Evolutionary conservation across 2,797 vertebrate species (phyloP).

Genomic region (Masticophis lateralis): DNA sequence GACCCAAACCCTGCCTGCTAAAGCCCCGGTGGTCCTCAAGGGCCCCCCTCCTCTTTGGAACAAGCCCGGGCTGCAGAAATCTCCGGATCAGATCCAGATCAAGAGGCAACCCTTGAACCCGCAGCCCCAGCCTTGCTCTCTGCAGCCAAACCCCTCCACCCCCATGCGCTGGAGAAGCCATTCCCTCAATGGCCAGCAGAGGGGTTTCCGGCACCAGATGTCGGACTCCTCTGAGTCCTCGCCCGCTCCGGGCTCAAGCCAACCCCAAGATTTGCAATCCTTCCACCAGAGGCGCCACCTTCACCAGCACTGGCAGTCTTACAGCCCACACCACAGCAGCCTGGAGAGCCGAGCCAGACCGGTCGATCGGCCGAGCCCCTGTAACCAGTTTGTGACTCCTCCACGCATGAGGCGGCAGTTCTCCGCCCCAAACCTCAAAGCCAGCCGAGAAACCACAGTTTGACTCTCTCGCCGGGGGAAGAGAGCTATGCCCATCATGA

Average conservation of each 20-base stretch:
- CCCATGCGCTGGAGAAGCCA: constrained; percentile 86
- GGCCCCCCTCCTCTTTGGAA: constrained; percentile 68
- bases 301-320: constrained; percentile 78
- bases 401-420: constrained; percentile 93
- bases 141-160: constrained; percentile 52
- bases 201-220: constrained; percentile 54
- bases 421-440: constrained; percentile 95
- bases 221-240: constrained; percentile 68
- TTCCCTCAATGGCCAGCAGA: constrained; percentile 86
- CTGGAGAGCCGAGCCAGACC: constrained; percentile 68
- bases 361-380: constrained; percentile 74
- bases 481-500: not conserved
- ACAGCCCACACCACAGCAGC: constrained; percentile 69
- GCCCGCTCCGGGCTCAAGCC: constrained; percentile 62
- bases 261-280: constrained; percentile 72
- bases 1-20: constrained; percentile 67
- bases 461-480: constrained; percentile 66
- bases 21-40: constrained; percentile 55
- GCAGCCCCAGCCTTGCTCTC: constrained; percentile 55
- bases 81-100: constrained; percentile 78
- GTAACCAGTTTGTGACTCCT: constrained; percentile 82
- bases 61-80: constrained; percentile 71
- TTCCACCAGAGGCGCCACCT: constrained; percentile 77
- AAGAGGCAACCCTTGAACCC: constrained; percentile 78
- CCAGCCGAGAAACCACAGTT: constrained; percentile 90